These are phyloP conservation scores for Medauroidea extradentata DNA, from an alignment of 1,140 invertebrate species.

Conservation along the genomic window DNA sequence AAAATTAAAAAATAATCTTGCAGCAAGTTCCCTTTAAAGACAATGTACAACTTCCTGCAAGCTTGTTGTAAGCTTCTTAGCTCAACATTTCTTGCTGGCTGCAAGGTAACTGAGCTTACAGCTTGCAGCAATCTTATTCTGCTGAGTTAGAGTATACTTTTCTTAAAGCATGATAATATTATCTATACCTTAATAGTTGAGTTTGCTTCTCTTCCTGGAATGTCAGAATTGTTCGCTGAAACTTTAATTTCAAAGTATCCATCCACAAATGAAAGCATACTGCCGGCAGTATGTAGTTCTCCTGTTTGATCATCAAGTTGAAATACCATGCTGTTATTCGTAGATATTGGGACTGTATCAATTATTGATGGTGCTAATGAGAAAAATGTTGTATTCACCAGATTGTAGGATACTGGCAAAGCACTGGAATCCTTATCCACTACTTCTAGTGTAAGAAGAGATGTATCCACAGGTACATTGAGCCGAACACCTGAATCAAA, in stretches of 20 bases:
- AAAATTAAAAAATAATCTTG: no score
- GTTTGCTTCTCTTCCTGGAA: constrained; percentile 45
- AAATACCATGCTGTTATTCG: constrained; percentile 47
- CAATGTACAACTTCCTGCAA: no score
- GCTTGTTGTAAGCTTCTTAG: no score
- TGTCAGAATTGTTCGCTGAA: constrained; percentile 57
- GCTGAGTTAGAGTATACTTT: no score
- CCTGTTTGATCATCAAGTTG: constrained; percentile 59
- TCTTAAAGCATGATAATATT: neutral
- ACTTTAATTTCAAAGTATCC: constrained; percentile 62
- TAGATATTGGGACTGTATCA: constrained; percentile 33
- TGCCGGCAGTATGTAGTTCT: constrained; percentile 62
- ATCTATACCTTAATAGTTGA: constrained; percentile 49
- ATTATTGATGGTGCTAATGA: constrained; percentile 52
- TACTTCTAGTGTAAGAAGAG: constrained; percentile 61
- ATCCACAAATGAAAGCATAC: constrained; percentile 64
- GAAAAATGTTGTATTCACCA: constrained; percentile 60
- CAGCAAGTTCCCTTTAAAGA: no score
- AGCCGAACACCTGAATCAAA: constrained; percentile 55
- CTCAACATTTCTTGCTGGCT: no score
- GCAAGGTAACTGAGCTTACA: no score
- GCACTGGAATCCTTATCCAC: constrained; percentile 63
- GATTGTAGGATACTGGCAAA: constrained; percentile 56
- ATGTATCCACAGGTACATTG: constrained; percentile 69
- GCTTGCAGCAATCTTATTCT: no score